Evolutionary conservation across 2,888 invertebrate species (phyloP), one percentile per base, ranked within the genome.

Genomic region (Shargacucullia verbasci): DNA sequence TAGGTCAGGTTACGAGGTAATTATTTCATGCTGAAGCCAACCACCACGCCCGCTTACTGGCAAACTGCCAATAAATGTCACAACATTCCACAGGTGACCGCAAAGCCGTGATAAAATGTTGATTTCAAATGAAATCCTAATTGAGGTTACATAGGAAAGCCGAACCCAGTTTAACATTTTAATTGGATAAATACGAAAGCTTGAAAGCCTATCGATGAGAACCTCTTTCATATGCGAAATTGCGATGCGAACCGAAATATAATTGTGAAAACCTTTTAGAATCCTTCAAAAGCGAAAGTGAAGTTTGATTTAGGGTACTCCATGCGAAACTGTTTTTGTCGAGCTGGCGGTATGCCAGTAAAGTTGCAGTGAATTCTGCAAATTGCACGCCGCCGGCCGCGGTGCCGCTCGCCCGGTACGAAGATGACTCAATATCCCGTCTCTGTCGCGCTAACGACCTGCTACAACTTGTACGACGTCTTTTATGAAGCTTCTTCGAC

Each of bases 1-100:
- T 39, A 60, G 46, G 41, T 49, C 49, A 55, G 14, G 37, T 13
- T 50, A 20, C 47, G 29, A n/a, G 29, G 39, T 56, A 40, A 65
- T 50, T 50, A 13, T 48, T 31, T 40, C 27, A 35, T 25, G 15
- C 44, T 9, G 10, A 7, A 29, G 47, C 9, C 10, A 39, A 1
- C 10, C 9, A 9, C 40, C 27, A 2, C 40, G 1, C 27, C 27
- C 40, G 12, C 12, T 45, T 3, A 33, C 27, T 48, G 57, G 40
- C 50, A 5, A 38, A 50, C 37, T 48, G 37, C 61, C 47, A 56
- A 61, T 48, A 50, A 29, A 14, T 60, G 29, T 40, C 56, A 52
- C 57, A 38, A 52, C 57, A 38, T 10, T 37, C 50, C 20, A 60
- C 60, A 56, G 44, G 56, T 65, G 43, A 50, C 8, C 40, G 38